phyloP scores from a whole-genome alignment of 2,113 vertebrate genomes.

The Perca flavescens region DNA sequence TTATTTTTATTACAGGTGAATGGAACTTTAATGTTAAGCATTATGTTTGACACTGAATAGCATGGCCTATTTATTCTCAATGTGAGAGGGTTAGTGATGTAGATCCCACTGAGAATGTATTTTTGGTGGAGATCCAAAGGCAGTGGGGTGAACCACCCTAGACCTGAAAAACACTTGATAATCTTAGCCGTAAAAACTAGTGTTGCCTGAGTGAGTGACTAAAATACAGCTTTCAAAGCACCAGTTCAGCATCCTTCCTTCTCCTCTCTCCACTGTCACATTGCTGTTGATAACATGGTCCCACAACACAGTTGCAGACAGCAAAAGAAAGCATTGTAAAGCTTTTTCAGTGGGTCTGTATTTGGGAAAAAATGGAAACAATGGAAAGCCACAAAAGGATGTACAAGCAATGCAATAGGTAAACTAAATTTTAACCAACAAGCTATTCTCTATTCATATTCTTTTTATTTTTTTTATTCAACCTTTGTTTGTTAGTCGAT shows the following conservation, averaged over 20 bases:
- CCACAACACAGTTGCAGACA: constrained; percentile 11
- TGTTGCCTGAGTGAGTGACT: not conserved
- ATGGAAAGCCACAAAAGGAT: not conserved
- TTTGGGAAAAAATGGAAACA: not conserved
- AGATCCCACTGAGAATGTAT: constrained; percentile 3
- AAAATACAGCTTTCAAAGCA: not conserved
- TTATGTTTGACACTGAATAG: not conserved
- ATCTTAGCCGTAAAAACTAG: not conserved
- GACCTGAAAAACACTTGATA: not conserved
- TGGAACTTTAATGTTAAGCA: not conserved
- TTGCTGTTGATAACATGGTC: not conserved
- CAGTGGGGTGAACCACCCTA: not conserved
- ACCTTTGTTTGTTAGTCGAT: too few species aligned
- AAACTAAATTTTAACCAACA: not conserved
- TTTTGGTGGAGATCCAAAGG: not conserved
- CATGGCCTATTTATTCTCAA: not conserved
- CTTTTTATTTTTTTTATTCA: too few species aligned
- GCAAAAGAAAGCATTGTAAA: not conserved
- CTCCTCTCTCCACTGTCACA: constrained; percentile 4
- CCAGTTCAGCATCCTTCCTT: not conserved
- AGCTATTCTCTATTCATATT: not conserved
- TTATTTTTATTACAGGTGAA: not conserved
- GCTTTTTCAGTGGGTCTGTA: not conserved
- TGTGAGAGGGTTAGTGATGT: not conserved
- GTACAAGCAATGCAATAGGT: not conserved